phyloP scores from a whole-genome alignment of 2,888 invertebrate genomes.

The Ichneumoninae sp. region DNA sequence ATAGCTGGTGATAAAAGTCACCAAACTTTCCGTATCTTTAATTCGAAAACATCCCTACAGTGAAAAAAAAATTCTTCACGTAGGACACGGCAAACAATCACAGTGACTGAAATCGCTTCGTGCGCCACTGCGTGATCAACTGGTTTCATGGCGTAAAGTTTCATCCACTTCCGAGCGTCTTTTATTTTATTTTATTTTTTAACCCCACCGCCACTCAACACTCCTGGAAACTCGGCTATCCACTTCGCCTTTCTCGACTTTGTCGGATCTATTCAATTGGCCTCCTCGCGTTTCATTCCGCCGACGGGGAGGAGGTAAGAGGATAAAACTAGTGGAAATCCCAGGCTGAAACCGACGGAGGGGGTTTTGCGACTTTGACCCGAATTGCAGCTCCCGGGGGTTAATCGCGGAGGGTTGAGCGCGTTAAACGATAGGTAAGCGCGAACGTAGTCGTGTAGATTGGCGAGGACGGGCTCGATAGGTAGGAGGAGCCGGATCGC shows the following conservation, averaged over 20 bases:
- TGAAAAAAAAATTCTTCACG: background rate
- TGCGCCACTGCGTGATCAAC: conserved; percentile 14
- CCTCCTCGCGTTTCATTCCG: conserved; percentile 11
- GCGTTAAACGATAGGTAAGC: conserved; percentile 51
- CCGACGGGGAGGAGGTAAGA: background rate
- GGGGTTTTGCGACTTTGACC: conserved; percentile 52
- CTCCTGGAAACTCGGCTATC: conserved; percentile 7
- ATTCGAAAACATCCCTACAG: background rate
- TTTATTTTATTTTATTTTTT: background rate
- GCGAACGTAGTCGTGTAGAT: conserved; percentile 41
- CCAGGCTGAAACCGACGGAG: conserved; percentile 8
- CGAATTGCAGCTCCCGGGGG: conserved; percentile 23
- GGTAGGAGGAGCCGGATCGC: conserved; percentile 49
- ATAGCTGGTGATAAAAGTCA: background rate
- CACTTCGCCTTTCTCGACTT: conserved; percentile 10
- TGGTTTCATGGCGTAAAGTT: conserved; percentile 2
- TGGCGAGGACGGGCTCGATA: conserved; percentile 6
- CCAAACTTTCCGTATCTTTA: background rate
- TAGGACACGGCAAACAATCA: background rate
- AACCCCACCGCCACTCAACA: background rate
- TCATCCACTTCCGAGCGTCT: background rate
- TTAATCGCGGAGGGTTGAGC: conserved; percentile 21
- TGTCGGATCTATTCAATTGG: conserved; percentile 24
- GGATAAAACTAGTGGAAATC: conserved; percentile 10
- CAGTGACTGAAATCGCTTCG: background rate